Conservation (phyloP, 53 echinoderm and acorn worm species). For the Luidia sarsii region DNA sequence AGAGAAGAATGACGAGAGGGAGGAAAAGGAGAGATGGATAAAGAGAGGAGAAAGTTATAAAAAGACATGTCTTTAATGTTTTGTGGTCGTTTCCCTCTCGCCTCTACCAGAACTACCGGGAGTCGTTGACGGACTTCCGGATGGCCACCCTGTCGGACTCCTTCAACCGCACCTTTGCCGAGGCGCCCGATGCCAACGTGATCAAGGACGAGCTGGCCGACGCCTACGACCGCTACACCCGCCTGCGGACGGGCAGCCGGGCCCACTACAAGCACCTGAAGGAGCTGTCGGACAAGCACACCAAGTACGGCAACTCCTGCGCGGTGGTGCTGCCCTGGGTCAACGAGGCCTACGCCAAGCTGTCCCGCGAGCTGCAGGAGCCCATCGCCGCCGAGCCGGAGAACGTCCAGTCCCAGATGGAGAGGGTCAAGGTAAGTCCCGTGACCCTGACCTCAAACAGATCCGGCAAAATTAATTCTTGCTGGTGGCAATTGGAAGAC, state of each 20-base stretch:
- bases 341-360: conserved; percentile 71
- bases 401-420: conserved; percentile 82
- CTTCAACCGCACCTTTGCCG: conserved; percentile 89
- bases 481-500: no score
- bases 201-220: conserved; percentile 90
- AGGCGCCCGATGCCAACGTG: conserved; percentile 91
- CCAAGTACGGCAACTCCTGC: conserved; percentile 78
- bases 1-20: no score
- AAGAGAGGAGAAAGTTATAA: no score
- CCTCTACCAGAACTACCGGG: conserved; percentile 76
- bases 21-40: no score
- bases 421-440: conserved; percentile 72
- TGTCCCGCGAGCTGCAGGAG: conserved; percentile 83
- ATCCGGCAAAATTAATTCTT: no score
- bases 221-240: conserved; percentile 91
- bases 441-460: background rate
- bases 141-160: conserved; percentile 73
- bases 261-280: conserved; percentile 84
- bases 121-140: conserved; percentile 78
- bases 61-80: no score
- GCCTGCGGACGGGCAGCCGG: conserved; percentile 71
- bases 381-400: conserved; percentile 94
- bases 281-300: conserved; percentile 84
- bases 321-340: conserved; percentile 91
- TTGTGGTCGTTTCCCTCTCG: no score